Evolutionary conservation across 2,797 vertebrate genomes (phyloP).

Genomic region (Pangasius sanitwongsei): DNA sequence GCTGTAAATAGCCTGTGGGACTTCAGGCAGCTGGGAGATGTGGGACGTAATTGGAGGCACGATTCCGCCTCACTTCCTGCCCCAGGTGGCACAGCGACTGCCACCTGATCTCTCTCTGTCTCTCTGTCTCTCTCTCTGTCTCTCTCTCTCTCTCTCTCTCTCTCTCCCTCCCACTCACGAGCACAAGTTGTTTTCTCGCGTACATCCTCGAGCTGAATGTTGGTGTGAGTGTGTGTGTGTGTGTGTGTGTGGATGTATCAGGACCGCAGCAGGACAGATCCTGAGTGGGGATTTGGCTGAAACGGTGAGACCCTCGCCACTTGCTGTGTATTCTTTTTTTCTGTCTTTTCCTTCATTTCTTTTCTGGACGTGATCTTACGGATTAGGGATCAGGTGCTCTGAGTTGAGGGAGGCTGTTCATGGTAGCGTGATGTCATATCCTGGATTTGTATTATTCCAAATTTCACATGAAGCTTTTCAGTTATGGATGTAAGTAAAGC

Average conservation of each 20-base stretch:
- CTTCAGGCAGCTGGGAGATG: slow-evolving; percentile 31
- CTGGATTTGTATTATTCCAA: not conserved
- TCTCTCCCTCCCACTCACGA: not conserved
- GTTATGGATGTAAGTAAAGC: not conserved
- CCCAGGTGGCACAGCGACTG: slow-evolving; percentile 41
- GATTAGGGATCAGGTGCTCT: not conserved
- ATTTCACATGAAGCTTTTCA: not conserved
- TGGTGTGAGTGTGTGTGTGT: not conserved
- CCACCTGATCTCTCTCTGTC: slow-evolving; percentile 25
- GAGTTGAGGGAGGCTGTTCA: not conserved
- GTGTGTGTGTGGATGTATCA: not conserved
- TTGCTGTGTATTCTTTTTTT: slow-evolving; percentile 12
- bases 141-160: slow-evolving; percentile 10
- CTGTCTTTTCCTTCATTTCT: not conserved
- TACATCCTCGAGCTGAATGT: not conserved
- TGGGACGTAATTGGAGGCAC: slow-evolving; percentile 37
- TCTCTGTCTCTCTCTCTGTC: slow-evolving; percentile 21
- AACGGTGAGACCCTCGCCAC: not conserved
- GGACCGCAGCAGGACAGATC: not conserved
- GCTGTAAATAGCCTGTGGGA: slow-evolving; percentile 31
- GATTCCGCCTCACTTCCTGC: slow-evolving; percentile 44
- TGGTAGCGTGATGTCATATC: not conserved
- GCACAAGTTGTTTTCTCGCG: not conserved
- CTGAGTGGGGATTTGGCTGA: not conserved
- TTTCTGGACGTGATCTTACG: not conserved